Evolutionary conservation across 2,888 invertebrate species (phyloP), one percentile per base, ranked within the genome.

Genomic region (Trichopoda pennipes): DNA sequence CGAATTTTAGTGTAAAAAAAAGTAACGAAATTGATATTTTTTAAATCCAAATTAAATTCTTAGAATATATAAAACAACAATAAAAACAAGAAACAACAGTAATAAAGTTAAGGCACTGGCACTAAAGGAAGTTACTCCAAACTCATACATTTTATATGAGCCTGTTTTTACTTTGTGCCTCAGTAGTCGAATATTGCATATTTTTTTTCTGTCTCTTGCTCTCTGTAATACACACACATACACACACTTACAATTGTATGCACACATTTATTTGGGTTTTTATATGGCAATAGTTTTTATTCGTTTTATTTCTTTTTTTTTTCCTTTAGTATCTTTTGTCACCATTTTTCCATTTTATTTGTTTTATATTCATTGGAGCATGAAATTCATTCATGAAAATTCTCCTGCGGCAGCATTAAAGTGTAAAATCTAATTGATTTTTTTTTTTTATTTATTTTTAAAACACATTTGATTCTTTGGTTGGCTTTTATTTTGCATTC

Each of bases 381-480:
- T 83, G 77, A 84, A 84, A 85, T 85, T 83, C 84, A 85, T 85
- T 84, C 82, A 84, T 83, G 80, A 80, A 81, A 82, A 80, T 82
- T 80, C 64, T 75, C 83, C 77, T 70, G 76, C 78, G 73, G 80
- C 83, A 77, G 76, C 83, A 70, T 75, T 81, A 81, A 84, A 76
- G 72, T 72, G 82, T 80, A 76, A 64, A 83, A 81, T 83, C 83
- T 84, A 85, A 85, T 85, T 85, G 85, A 84, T 84, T 85, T 83
- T 80, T 77, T 83, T 77, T 42, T 23, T 17, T 28, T 8, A 9
- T n/a, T n/a, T n/a, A 19, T 66, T 28, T 28, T n/a, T 16, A n/a
- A 12, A 14, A 16, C 19, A 8, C 9, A 17, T 19, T 1, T 58
- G 8, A 10, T 28, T 28, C 55, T 55, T 47, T 47, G n/a, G 61